Evolutionary conservation across 1,140 invertebrate species (phyloP).

Genomic region (Drosophila mayri): DNA sequence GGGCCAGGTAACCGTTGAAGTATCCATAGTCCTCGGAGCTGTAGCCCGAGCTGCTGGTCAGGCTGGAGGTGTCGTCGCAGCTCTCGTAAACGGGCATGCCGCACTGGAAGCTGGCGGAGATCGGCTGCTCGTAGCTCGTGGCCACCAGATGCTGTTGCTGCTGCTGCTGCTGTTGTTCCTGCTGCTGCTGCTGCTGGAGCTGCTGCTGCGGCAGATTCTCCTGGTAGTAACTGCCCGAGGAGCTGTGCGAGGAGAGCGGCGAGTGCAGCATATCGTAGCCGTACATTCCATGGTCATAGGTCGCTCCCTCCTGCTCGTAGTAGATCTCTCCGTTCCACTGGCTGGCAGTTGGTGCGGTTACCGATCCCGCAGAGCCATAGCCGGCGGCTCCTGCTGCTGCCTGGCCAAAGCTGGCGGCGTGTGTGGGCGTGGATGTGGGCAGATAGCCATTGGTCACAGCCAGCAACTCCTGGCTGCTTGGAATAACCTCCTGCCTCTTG

Average conservation of each 20-base stretch:
- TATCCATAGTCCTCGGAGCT: constrained; percentile 76
- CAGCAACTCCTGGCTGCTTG: constrained; percentile 14
- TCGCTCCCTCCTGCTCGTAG: constrained; percentile 39
- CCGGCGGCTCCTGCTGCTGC: background rate
- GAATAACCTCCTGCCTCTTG: constrained; percentile 32
- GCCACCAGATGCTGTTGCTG: constrained; percentile 24
- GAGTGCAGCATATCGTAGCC: constrained; percentile 68
- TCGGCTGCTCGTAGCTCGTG: constrained; percentile 34
- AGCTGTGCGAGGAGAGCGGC: constrained; percentile 67
- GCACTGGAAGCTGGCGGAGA: constrained; percentile 34
- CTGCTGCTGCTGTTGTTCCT: constrained; percentile 19
- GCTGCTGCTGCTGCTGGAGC: constrained; percentile 32
- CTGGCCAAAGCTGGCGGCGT: constrained; percentile 13
- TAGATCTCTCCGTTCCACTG: constrained; percentile 57
- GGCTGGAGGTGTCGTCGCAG: constrained; percentile 81
- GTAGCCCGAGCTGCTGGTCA: constrained; percentile 76
- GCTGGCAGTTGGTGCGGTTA: background rate
- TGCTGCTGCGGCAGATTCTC: constrained; percentile 31
- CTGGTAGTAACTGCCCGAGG: constrained; percentile 60
- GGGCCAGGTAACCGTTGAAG: constrained; percentile 58
- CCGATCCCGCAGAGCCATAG: constrained; percentile 5
- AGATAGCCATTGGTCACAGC: background rate
- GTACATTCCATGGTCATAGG: constrained; percentile 48
- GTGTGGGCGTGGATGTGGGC: constrained; percentile 32
- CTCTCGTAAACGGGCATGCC: constrained; percentile 71